Evolutionary conservation across 2,113 vertebrate genomes (phyloP).

Genomic region (Hyla sarda): DNA sequence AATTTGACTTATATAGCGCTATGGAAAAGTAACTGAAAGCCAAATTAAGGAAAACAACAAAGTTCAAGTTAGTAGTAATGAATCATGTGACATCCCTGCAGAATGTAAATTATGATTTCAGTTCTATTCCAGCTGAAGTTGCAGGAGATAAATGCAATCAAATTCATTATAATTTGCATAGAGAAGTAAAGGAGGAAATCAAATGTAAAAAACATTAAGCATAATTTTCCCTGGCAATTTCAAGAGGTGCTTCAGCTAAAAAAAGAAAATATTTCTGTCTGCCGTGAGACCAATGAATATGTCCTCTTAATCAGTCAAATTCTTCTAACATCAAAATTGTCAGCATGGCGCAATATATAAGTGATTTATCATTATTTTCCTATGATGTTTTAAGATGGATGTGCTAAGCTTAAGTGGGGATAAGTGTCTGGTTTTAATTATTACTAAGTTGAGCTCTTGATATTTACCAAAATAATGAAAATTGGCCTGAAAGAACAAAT

Average conservation of each 20-base stretch:
- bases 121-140: slow-evolving; percentile 45
- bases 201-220: slow-evolving; percentile 57
- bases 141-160: slow-evolving; percentile 52
- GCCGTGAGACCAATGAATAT: slow-evolving; percentile 49
- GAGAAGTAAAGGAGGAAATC: slow-evolving; percentile 57
- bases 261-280: slow-evolving; percentile 55
- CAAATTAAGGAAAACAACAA: slow-evolving; percentile 8
- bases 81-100: slow-evolving; percentile 36
- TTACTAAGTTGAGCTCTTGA: slow-evolving; percentile 43
- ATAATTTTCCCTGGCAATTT: slow-evolving; percentile 58
- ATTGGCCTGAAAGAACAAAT: slow-evolving; percentile 21
- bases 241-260: slow-evolving; percentile 60
- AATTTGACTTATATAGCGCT: no score
- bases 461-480: slow-evolving; percentile 57
- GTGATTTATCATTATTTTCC: slow-evolving; percentile 52
- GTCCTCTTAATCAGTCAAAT: slow-evolving; percentile 59
- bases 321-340: slow-evolving; percentile 42
- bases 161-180: slow-evolving; percentile 58
- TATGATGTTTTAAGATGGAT: slow-evolving; percentile 50
- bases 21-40: not conserved
- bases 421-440: slow-evolving; percentile 56
- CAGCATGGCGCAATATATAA: slow-evolving; percentile 46
- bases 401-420: slow-evolving; percentile 38
- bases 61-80: slow-evolving; percentile 25
- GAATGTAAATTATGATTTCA: slow-evolving; percentile 48